phyloP scores from a whole-genome alignment of 2,888 invertebrate genomes.

The Luffia ferchaultella region DNA sequence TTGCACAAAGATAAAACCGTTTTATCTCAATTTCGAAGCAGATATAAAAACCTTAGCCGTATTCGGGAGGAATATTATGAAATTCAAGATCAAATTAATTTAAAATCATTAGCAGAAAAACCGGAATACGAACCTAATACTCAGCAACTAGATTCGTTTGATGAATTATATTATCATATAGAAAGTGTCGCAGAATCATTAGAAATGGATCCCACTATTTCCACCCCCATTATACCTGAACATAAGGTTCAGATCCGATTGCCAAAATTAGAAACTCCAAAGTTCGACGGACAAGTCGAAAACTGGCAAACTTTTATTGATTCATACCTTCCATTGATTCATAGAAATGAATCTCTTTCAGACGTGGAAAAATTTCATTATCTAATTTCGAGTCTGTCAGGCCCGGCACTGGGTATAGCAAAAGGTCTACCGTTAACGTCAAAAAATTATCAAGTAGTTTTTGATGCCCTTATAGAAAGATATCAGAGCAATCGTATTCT shows the following conservation, averaged over 20 bases:
- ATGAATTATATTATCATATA: neutral
- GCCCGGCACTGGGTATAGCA: slow-evolving; percentile 5
- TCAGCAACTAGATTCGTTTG: neutral
- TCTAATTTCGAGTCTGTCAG: slow-evolving; percentile 4
- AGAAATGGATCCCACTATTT: neutral
- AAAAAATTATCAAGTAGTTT: neutral
- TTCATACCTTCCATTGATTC: slow-evolving; percentile 9
- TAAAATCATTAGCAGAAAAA: neutral
- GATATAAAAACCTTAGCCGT: neutral
- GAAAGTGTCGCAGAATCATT: neutral
- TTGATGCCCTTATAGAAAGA: neutral
- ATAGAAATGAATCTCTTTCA: slow-evolving; percentile 1
- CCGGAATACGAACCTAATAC: neutral
- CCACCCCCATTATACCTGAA: slow-evolving; percentile 2
- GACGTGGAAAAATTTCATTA: slow-evolving; percentile 9
- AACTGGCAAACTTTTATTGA: slow-evolving; percentile 8
- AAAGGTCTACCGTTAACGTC: neutral
- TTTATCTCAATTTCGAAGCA: neutral
- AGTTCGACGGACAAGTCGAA: slow-evolving; percentile 8
- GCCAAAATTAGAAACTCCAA: slow-evolving; percentile 9
- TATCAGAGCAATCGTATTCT: neutral
- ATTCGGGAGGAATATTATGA: neutral
- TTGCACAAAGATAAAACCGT: neutral
- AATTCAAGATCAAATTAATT: neutral
- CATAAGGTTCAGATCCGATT: slow-evolving; percentile 12